Evolutionary conservation across 2,113 vertebrate species (phyloP).

Genomic region (Pseudorhombus dupliciocellatus): DNA sequence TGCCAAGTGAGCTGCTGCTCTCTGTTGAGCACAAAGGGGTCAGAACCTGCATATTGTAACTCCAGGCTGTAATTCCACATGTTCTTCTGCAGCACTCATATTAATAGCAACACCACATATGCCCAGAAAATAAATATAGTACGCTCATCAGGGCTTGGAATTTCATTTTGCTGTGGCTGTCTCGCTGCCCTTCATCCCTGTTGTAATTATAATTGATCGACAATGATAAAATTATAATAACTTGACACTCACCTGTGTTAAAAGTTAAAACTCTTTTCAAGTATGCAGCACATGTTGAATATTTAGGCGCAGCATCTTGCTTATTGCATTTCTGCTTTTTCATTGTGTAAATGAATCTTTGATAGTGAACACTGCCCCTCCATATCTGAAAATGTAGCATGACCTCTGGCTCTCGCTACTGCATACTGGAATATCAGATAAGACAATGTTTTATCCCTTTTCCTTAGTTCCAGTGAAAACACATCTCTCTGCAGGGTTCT

Average conservation of each 20-base stretch:
- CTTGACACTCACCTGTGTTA: no score
- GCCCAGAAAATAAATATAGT: no score
- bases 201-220: no score
- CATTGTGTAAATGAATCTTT: slow-evolving; percentile 8
- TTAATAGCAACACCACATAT: not conserved
- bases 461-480: not conserved
- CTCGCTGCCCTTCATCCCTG: no score
- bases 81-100: not conserved
- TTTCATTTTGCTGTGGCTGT: not conserved
- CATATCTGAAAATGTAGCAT: not conserved
- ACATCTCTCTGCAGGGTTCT: not conserved
- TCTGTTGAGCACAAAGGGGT: not conserved
- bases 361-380: not conserved
- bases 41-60: not conserved
- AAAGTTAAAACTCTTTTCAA: no score
- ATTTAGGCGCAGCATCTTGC: not conserved
- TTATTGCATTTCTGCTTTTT: not conserved
- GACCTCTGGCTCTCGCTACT: slow-evolving; percentile 6
- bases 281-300: not conserved
- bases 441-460: not conserved
- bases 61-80: not conserved
- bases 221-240: no score
- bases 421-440: not conserved
- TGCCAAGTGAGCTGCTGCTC: not conserved
- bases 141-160: not conserved